These are phyloP conservation scores for Melangyna quadrimaculata DNA, from an alignment of 2,888 invertebrate species.

Conservation along the genomic window DNA sequence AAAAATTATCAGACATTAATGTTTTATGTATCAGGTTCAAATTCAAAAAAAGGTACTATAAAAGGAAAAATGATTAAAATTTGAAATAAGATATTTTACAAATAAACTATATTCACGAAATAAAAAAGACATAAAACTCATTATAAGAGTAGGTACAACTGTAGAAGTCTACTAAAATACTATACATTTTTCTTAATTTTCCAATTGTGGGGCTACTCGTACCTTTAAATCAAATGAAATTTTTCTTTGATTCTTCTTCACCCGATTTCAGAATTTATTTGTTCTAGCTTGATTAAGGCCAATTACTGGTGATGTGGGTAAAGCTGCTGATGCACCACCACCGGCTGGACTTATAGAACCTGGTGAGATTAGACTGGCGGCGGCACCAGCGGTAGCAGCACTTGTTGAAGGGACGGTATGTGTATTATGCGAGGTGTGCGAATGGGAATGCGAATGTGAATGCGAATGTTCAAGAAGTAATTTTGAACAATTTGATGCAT, in stretches of 20 bases:
- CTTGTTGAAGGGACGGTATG: conserved; percentile 69
- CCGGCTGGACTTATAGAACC: conserved; percentile 74
- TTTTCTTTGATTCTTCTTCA: conserved; percentile 68
- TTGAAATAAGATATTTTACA: not conserved
- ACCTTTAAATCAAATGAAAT: conserved; percentile 69
- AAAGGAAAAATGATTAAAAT: not conserved
- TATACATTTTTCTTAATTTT: not conserved
- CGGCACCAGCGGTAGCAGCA: conserved; percentile 50
- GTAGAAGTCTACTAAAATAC: conserved; percentile 34
- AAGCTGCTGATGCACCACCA: conserved; percentile 75
- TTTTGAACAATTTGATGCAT: conserved; percentile 79
- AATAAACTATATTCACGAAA: not conserved
- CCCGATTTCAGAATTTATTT: conserved; percentile 77
- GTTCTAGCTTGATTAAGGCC: conserved; percentile 73
- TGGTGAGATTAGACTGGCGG: conserved; percentile 74
- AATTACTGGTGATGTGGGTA: conserved; percentile 72
- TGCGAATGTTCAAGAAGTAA: conserved; percentile 79
- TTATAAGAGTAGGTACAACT: conserved; percentile 35
- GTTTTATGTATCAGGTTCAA: not conserved
- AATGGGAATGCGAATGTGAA: conserved; percentile 77
- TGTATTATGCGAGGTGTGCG: conserved; percentile 76
- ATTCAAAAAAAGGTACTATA: not conserved
- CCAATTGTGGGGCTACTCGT: not conserved
- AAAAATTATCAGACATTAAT: not conserved
- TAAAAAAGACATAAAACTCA: not conserved